Conservation (phyloP, 2,888 invertebrate genomes). For the Sicus ferrugineus region DNA sequence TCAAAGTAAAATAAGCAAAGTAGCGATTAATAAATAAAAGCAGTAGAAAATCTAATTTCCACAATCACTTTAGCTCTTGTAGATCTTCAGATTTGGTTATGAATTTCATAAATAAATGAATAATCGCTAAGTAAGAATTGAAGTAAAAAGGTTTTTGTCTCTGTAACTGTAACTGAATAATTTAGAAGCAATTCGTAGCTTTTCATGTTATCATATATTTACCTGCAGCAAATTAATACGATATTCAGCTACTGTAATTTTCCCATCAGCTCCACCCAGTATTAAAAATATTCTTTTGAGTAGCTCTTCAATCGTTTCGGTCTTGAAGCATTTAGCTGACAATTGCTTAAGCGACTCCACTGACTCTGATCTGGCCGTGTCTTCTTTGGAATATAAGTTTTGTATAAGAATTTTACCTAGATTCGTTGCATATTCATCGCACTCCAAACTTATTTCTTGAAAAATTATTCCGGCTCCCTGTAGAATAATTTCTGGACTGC, state of each 20-base stretch:
- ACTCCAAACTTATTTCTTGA: slow-evolving; percentile 74
- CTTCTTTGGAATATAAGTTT: slow-evolving; percentile 87
- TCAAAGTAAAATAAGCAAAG: no score
- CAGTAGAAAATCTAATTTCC: no score
- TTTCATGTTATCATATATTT: slow-evolving; percentile 39
- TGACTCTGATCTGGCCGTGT: slow-evolving; percentile 77
- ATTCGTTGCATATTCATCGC: slow-evolving; percentile 79
- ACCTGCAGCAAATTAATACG: slow-evolving; percentile 85
- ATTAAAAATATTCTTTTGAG: slow-evolving; percentile 78
- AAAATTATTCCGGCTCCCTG: slow-evolving; percentile 82
- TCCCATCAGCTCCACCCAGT: slow-evolving; percentile 88
- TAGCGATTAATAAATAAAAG: no score
- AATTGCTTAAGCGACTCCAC: slow-evolving; percentile 76
- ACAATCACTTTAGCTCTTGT: no score
- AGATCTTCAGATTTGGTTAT: no score
- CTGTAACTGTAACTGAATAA: not conserved
- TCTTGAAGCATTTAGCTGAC: slow-evolving; percentile 75
- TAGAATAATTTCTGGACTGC: slow-evolving; percentile 92
- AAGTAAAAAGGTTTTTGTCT: no score
- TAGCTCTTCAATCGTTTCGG: slow-evolving; percentile 72
- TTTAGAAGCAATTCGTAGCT: not conserved
- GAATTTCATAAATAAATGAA: no score
- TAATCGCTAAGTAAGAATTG: no score
- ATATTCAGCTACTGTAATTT: slow-evolving; percentile 86
- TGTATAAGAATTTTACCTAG: slow-evolving; percentile 84